Conservation (phyloP, 2,113 vertebrate species). For the Laticauda colubrina region DNA sequence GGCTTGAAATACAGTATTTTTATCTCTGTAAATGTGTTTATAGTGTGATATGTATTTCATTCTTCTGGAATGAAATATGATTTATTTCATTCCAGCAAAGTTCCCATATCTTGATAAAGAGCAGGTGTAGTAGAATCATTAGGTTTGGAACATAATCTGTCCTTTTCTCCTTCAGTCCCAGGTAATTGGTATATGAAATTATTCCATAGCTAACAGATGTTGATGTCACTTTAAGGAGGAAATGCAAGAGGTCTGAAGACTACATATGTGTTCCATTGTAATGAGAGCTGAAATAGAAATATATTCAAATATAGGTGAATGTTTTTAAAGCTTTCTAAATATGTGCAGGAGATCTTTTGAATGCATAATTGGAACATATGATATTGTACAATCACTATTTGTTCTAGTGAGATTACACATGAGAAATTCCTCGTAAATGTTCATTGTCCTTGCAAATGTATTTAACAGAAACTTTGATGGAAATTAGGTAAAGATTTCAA, state of each 20-base stretch:
- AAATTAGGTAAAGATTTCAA: neutral
- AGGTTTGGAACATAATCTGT: neutral
- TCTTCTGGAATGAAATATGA: no score
- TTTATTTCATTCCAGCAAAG: neutral
- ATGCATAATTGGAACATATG: neutral
- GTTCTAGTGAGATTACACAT: neutral
- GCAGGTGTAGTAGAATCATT: neutral
- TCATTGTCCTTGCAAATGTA: neutral
- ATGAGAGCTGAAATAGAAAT: neutral
- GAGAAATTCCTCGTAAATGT: neutral
- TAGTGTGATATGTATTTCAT: neutral
- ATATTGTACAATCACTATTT: neutral
- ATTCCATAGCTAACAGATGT: conserved; percentile 12
- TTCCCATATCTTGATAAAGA: neutral
- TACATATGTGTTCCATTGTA: neutral
- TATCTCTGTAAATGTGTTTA: neutral
- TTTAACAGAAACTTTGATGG: neutral
- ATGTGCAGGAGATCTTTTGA: neutral
- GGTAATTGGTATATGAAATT: neutral
- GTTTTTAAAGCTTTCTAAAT: neutral
- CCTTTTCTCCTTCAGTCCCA: neutral
- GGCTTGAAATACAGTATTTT: neutral
- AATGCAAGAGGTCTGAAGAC: neutral
- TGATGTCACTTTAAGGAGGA: rapidly evolving
- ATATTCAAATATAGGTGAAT: neutral